Evolutionary conservation across 1,140 invertebrate genomes (phyloP).

Genomic region (Drosophila micromelanica): DNA sequence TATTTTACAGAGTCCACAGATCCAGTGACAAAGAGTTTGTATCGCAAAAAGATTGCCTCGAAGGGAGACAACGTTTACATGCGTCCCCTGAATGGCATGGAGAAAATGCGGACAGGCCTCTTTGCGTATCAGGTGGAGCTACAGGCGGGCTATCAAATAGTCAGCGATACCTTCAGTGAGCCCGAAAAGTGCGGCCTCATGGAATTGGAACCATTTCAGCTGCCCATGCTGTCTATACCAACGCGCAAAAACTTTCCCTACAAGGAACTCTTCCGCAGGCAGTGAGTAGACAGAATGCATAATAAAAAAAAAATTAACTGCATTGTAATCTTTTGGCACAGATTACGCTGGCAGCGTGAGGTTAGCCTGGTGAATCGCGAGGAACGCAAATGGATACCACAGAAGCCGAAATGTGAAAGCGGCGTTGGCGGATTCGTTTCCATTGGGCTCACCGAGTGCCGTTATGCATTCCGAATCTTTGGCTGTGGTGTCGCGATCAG

Average conservation of each 20-base stretch:
- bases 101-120: slow-evolving; percentile 85
- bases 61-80: slow-evolving; percentile 85
- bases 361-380: slow-evolving; percentile 82
- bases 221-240: slow-evolving; percentile 85
- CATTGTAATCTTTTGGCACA: slow-evolving; percentile 32
- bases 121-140: slow-evolving; percentile 87
- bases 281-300: slow-evolving; percentile 55
- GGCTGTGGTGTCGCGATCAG: slow-evolving; percentile 80
- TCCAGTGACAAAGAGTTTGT: slow-evolving; percentile 85
- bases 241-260: slow-evolving; percentile 86
- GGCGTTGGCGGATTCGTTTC: slow-evolving; percentile 85
- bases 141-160: slow-evolving; percentile 86
- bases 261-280: slow-evolving; percentile 85
- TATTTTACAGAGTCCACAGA: slow-evolving; percentile 86
- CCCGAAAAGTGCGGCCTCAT: slow-evolving; percentile 87
- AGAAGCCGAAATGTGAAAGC: slow-evolving; percentile 85
- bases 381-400: slow-evolving; percentile 81
- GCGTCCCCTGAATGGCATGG: slow-evolving; percentile 85
- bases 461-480: slow-evolving; percentile 84
- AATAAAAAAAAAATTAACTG: neutral
- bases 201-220: slow-evolving; percentile 86
- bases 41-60: slow-evolving; percentile 85
- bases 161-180: slow-evolving; percentile 86
- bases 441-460: slow-evolving; percentile 85
- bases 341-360: slow-evolving; percentile 84